Percentiles rank a stretch among this genome's conserved stretches.
phyloP scores from a whole-genome alignment of 2,888 invertebrate species.

The Kuschelorhynchus macadamiae region DNA sequence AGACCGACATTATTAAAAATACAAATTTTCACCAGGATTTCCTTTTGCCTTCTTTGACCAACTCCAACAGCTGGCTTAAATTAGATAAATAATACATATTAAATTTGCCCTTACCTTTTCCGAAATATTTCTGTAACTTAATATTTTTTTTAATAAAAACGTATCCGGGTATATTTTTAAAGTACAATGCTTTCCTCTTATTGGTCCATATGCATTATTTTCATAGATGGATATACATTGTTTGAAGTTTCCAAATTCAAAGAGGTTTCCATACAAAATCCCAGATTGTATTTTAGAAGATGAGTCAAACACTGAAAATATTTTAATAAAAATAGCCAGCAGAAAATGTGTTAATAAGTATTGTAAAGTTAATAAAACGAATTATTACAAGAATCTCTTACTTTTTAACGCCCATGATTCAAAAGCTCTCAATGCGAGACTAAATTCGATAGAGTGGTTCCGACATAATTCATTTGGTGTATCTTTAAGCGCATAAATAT shows the following conservation, averaged over 20 bases:
- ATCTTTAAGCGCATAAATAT: conserved; percentile 55
- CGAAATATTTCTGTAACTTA: conserved; percentile 58
- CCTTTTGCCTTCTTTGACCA: no score
- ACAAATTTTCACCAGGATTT: no score
- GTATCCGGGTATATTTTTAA: conserved; percentile 54
- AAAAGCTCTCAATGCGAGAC: conserved; percentile 56
- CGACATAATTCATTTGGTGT: conserved; percentile 56
- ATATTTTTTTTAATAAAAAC: conserved; percentile 52
- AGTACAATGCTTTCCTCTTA: conserved; percentile 67
- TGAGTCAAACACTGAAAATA: conserved; percentile 68
- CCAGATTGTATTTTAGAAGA: conserved; percentile 70
- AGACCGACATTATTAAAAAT: no score
- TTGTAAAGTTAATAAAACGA: background rate
- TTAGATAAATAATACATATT: background rate
- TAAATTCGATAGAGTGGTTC: conserved; percentile 59
- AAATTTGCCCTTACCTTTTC: conserved; percentile 50
- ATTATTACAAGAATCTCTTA: conserved; percentile 42
- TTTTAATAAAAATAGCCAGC: background rate
- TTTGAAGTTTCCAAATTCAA: conserved; percentile 68
- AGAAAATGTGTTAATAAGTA: background rate
- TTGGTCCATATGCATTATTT: conserved; percentile 53
- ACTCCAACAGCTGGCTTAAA: no score
- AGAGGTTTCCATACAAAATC: conserved; percentile 66
- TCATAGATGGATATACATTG: conserved; percentile 64
- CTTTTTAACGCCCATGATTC: conserved; percentile 64